Base-by-base conservation (phyloP, 2,888 invertebrate species). In the Argyra leucocephala region DNA sequence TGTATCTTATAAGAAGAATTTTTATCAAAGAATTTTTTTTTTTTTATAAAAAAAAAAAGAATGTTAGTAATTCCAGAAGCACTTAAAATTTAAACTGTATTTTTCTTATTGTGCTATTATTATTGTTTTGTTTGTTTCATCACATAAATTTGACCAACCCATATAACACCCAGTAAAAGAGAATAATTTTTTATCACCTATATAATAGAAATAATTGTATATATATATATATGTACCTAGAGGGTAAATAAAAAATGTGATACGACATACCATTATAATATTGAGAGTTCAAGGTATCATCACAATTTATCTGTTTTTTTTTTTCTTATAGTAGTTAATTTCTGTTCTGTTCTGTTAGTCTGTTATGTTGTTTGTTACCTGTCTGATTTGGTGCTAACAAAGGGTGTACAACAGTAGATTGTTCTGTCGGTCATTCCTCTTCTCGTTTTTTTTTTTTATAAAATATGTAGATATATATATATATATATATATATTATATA, bases 371-470 rank as follows among this genome's bases (percentile, higher is more conserved):
- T 9, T n/a, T 48, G 48, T 48, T 18, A 48, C 48, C 48, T 48
- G 48, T 48, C 48, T n/a, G 48, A 48, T 48, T 48, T 48, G 48
- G 48, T 48, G 48, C 48, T 48, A 48, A 48, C 48, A 48, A 48
- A 18, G 48, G 48, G 48, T 48, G 48, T 48, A 48, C 18, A n/a
- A 15, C 18, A n/a, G 48, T 48, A 48, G 18, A 48, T 48, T 48
- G 48, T 48, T 48, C 48, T 48, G 48, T 48, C 48, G 48, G 48
- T 48, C 48, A 48, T 48, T 48, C 48, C 12, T 15, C 48, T 48
- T 48, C 48, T 48, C 48, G 31, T 5, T 7, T 31, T 31, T 31
- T 10, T 31, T 31, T 31, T n/a, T n/a, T n/a, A n/a, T n/a, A n/a
- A n/a, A n/a, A n/a, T n/a, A n/a, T n/a, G n/a, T n/a, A n/a, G n/a